Conservation (phyloP, 2,888 invertebrate species). For the Ethmia dodecea region DNA sequence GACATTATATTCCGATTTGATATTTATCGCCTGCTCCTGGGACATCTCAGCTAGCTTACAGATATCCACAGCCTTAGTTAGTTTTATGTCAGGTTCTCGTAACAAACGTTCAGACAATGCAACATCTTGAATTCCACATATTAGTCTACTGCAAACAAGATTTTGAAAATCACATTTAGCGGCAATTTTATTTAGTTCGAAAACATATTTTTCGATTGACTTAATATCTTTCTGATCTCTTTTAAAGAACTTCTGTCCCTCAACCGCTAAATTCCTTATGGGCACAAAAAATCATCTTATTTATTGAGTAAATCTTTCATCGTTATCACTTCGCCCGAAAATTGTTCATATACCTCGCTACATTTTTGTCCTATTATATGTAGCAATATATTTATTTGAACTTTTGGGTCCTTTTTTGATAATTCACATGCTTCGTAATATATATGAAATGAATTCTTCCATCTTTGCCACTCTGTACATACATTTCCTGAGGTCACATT, state of each 20-base stretch:
- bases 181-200: slow-evolving; percentile 20
- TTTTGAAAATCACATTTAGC: slow-evolving; percentile 19
- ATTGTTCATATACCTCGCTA: slow-evolving; percentile 16
- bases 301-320: slow-evolving; percentile 11
- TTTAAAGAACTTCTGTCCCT: slow-evolving; percentile 19
- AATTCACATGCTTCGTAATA: slow-evolving; percentile 18
- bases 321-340: slow-evolving; percentile 3
- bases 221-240: slow-evolving; percentile 16
- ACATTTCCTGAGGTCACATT: slow-evolving; percentile 10
- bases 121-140: slow-evolving; percentile 19
- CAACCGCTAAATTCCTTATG: slow-evolving; percentile 19
- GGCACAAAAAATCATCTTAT: slow-evolving; percentile 17
- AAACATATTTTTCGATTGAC: slow-evolving; percentile 17
- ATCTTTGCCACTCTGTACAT: slow-evolving; percentile 5
- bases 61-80: slow-evolving; percentile 17
- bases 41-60: slow-evolving; percentile 15
- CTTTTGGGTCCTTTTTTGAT: slow-evolving; percentile 7
- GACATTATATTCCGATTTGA: slow-evolving; percentile 6
- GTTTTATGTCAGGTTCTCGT: slow-evolving; percentile 16
- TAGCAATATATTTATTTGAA: slow-evolving; percentile 17
- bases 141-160: slow-evolving; percentile 19
- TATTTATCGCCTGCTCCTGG: slow-evolving; percentile 12
- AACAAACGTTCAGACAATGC: slow-evolving; percentile 17
- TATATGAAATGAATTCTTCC: slow-evolving; percentile 10
- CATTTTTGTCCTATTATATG: slow-evolving; percentile 18